Evolutionary conservation across 1,140 invertebrate genomes (phyloP), one percentile per base, ranked within the genome.

Genomic region (fruit fly (Drosophila melanogaster)): DNA sequence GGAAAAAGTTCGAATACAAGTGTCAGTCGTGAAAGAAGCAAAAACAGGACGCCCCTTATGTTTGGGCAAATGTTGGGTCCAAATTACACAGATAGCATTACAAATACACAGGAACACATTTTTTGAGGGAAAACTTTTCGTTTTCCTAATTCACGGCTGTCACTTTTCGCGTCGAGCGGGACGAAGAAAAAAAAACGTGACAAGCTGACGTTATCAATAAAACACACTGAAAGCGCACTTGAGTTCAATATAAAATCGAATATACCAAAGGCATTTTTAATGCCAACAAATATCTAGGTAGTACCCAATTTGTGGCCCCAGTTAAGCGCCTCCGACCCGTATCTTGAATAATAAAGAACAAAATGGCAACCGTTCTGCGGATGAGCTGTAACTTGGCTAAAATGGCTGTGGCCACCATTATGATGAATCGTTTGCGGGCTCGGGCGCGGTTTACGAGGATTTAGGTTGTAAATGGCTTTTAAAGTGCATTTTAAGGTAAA

Each of bases 191-290:
- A 70, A 35, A 22, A 22, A 22, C n/a, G 46, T 72, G 64, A 70
- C 77, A 79, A 53, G 50, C 62, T 75, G 59, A 61, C 56, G 55
- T 4, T 43, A 12, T 43, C 41, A 43, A 43, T 19, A 11, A 43
- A 41, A 19, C 15, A 40, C 70, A 80, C 70, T 80, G 70, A 54
- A 49, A 76, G 47, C 55, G 43, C 7, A 50, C 77, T 76, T 76
- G 58, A 80, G 58, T 55, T 43, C 38, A 54, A 62, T 46, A 74
- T 46, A 62, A 37, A 47, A 56, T 12, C 43, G 17, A 19, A 15
- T 8, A 10, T 30, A 15, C 15, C n/a, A 41, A 41, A 8, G n/a
- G 6, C 17, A 41, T 15, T 41, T 4, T 41, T 15, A 3, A 10
- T n/a, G 15, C 40, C 12, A 38, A 6, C 37, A n/a, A 38, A 6